Base-by-base conservation (phyloP, 2,797 vertebrate species). In the Chelidonichthys spinosus region DNA sequence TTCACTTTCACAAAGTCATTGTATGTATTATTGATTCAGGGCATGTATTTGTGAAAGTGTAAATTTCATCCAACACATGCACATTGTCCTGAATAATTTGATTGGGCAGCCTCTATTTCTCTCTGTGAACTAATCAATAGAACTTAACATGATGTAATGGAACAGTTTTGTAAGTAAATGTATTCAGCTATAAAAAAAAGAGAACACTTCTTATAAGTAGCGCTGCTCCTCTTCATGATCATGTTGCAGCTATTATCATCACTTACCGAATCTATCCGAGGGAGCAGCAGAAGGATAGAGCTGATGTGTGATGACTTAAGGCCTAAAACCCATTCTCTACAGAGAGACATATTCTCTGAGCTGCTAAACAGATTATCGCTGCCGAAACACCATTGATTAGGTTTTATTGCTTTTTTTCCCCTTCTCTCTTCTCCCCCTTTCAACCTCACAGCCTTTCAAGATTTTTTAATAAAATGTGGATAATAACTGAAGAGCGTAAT, bases 261-360 rank as follows among this genome's bases (percentile, higher is more conserved):
- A 80, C 56, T 78, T 70, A 71, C 65, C 49, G 33, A 72, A 55
- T 83, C 49, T 75, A 59, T 64, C 49, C 25, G 74, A 78, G 72
- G 75, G 77, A 72, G 65, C 69, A 75, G 40, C 56, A 59, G 65
- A 76, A 68, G 69, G 74, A 82, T 84, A 71, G 77, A 60, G 63
- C 43, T 65, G 66, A 85, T 64, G 17, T 75, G 50, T 78, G 76
- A 86, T 86, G 78, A 89, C 79, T 85, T 71, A 32, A 85, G 78
- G 87, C 79, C 84, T 71, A 32, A 85, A 83, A 80, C n/a, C 35
- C 44, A 56, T 71, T 81, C 44, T 82, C 62, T 47, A 66, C 68
- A 72, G 63, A 70, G 74, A 79, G 67, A 76, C 67, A 37, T 81
- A 70, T 82, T 69, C 82, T 77, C 73, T 74, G 71, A 69, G 61